phyloP scores from a whole-genome alignment of 2,888 invertebrate genomes.

The Brenthis ino region DNA sequence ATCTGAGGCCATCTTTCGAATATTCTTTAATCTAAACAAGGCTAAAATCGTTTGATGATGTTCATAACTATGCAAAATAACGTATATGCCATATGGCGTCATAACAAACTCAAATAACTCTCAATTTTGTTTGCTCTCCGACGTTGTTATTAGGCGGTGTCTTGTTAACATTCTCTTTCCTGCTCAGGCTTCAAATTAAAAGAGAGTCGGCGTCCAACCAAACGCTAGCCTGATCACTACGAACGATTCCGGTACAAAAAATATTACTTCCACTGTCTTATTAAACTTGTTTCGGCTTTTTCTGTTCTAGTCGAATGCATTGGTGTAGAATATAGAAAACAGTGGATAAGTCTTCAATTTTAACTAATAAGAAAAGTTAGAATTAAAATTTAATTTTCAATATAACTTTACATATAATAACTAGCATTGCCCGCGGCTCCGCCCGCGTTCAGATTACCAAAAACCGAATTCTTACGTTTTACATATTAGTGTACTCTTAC shows the following conservation, averaged over 20 bases:
- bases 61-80: slow-evolving; percentile 52
- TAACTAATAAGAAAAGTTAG: neutral
- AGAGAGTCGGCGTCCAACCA: slow-evolving; percentile 67
- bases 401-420: no score
- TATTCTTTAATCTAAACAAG: slow-evolving; percentile 26
- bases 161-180: slow-evolving; percentile 73
- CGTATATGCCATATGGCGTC: slow-evolving; percentile 66
- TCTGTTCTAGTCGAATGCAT: slow-evolving; percentile 64
- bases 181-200: slow-evolving; percentile 78
- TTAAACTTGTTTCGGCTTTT: slow-evolving; percentile 74
- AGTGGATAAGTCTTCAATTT: slow-evolving; percentile 51
- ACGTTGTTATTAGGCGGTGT: slow-evolving; percentile 75
- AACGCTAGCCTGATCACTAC: slow-evolving; percentile 61
- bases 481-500: no score
- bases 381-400: neutral
- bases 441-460: no score
- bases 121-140: slow-evolving; percentile 73
- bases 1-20: slow-evolving; percentile 25
- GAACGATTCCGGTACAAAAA: slow-evolving; percentile 79
- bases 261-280: slow-evolving; percentile 80
- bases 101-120: slow-evolving; percentile 55
- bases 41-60: slow-evolving; percentile 20
- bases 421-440: no score
- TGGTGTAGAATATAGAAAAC: slow-evolving; percentile 45
- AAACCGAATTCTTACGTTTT: no score